Base-by-base conservation (phyloP, 2,113 vertebrate genomes). In the Poecilia latipinna region DNA sequence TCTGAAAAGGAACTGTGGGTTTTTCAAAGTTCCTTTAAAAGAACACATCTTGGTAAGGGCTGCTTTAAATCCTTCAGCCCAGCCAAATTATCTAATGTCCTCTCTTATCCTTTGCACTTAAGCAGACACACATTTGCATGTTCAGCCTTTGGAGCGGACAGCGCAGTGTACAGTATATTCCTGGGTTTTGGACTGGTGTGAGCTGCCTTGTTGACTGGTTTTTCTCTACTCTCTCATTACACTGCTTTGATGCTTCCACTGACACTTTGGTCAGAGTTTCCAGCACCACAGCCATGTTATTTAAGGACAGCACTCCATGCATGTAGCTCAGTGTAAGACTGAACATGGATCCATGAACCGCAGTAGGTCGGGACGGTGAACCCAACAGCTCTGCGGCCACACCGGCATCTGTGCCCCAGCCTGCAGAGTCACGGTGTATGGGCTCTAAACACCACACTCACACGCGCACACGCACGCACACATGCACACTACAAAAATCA, bases 221-320 rank as follows among this genome's bases (percentile, higher is more conserved):
- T 90, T 90, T 83, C 87, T 80, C 79, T 78, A 28, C 81, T 85
- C 90, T 92, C 78, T 91, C 77, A 91, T 92, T 91, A 87, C 11
- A 0, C 74, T 71, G 72, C 90, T 92, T 90, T 92, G 91, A 91
- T 90, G 82, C 86, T 75, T 85, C 82, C 78, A 79, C 88, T 90
- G 88, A 90, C 89, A 91, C 91, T 82, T 82, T 64, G 86, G 86
- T 87, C 84, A 88, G 77, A 88, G 84, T 91, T 91, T 91, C 90
- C 90, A 84, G 79, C 85, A 84, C 85, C 83, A 77, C 85, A 86
- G 88, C 75, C 75, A 65, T 87, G 83, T 82, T 91, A 85, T 89
- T 86, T 87, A 78, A 86, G 89, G 90, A 87, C 89, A 84, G 3
- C 15, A 31, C 70, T 78, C 8, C 35, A n/a, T 84, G 81, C 57